Evolutionary conservation across 1,140 invertebrate species (phyloP).

Genomic region (Wasmannia auropunctata): DNA sequence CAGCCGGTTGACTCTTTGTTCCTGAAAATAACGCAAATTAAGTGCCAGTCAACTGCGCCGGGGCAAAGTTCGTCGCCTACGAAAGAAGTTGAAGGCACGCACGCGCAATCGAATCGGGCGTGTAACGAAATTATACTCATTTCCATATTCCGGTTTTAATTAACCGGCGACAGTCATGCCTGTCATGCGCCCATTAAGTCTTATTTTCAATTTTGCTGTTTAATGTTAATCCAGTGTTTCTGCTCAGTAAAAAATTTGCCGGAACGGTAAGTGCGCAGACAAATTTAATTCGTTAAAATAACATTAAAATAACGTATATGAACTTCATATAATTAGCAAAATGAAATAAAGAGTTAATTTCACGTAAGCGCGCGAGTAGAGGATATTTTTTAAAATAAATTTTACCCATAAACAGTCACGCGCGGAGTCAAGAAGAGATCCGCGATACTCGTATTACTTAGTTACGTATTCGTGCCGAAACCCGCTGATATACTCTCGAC

Average conservation of each 20-base stretch:
- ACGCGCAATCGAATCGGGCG: neutral
- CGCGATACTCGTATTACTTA: neutral
- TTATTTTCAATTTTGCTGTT: conserved; percentile 8
- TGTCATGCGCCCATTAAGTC: neutral
- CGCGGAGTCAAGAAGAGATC: neutral
- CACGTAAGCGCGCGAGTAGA: neutral
- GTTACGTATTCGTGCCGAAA: neutral
- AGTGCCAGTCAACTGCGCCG: conserved; percentile 23
- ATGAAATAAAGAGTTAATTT: neutral
- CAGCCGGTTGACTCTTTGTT: conserved; percentile 46
- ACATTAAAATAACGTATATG: neutral
- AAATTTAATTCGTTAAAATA: no score
- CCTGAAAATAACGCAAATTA: conserved; percentile 66
- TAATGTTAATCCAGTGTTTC: neutral
- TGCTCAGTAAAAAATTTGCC: neutral
- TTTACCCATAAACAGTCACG: neutral
- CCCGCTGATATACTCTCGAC: neutral
- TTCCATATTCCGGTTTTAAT: conserved; percentile 1
- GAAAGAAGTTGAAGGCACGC: conserved; percentile 29
- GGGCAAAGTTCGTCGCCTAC: neutral
- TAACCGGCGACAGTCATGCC: neutral
- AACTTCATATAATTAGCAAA: neutral
- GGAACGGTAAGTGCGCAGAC: neutral
- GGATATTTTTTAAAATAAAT: neutral
- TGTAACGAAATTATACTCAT: conserved; percentile 3